Percentiles rank a stretch among this genome's conserved stretches.
These are phyloP conservation scores for Cyclophora punctaria DNA, from an alignment of 2,888 invertebrate genomes.

Conservation along the genomic window DNA sequence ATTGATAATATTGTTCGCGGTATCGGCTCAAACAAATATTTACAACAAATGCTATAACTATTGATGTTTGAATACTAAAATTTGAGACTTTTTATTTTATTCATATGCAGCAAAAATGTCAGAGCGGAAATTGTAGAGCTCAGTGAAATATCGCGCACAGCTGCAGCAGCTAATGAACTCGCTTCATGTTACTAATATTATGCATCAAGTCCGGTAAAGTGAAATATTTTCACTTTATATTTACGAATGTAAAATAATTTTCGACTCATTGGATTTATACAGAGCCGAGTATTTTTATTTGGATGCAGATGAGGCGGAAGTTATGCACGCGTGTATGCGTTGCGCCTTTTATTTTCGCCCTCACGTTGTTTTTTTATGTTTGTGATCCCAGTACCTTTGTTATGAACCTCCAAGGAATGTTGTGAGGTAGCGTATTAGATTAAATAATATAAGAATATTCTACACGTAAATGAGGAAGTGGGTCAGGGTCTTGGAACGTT, in stretches of 20 bases:
- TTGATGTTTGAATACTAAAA: constrained; percentile 14
- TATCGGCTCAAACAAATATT: background rate
- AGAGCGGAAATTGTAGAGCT: constrained; percentile 46
- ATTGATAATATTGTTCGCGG: no score
- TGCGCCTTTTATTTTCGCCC: constrained; percentile 13
- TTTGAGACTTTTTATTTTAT: constrained; percentile 31
- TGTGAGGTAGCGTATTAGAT: no score
- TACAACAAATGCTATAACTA: background rate
- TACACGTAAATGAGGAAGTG: no score
- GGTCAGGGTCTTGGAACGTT: no score
- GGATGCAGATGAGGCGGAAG: background rate
- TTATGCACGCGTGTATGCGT: constrained; percentile 6
- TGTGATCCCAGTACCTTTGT: background rate
- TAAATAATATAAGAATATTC: no score
- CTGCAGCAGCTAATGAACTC: constrained; percentile 60
- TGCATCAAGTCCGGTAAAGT: constrained; percentile 45
- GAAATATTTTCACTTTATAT: constrained; percentile 26
- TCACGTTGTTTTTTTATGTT: background rate
- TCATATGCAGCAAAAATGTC: constrained; percentile 52
- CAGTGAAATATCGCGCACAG: constrained; percentile 57
- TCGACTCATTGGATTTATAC: constrained; percentile 4
- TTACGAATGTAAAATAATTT: constrained; percentile 12
- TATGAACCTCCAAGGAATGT: no score
- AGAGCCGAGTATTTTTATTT: background rate
- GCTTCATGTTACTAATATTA: constrained; percentile 59